These are phyloP conservation scores for Sorex fumeus DNA, from an alignment of 2,113 vertebrate genomes.

Conservation along the genomic window DNA sequence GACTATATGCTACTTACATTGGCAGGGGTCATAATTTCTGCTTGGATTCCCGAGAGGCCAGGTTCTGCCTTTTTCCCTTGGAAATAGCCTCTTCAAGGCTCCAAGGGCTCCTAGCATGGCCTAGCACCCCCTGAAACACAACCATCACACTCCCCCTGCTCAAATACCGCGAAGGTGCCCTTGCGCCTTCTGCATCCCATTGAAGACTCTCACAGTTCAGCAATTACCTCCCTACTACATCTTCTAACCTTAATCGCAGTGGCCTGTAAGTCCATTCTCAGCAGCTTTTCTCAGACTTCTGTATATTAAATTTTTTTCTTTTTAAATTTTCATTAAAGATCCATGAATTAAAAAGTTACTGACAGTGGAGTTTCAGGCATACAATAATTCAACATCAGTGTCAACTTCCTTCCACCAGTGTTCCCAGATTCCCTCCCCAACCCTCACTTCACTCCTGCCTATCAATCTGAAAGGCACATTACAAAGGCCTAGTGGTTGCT, in stretches of 20 bases:
- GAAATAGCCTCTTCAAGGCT: background rate
- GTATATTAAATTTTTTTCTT: too few relatives aligned
- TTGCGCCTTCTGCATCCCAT: background rate
- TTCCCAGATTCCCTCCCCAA: too few relatives aligned
- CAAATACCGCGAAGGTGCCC: too few relatives aligned
- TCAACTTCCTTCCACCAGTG: too few relatives aligned
- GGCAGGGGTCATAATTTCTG: background rate
- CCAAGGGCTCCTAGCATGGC: background rate
- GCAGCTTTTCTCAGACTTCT: conserved; percentile 5
- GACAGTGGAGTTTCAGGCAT: too few relatives aligned
- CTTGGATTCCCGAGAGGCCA: background rate
- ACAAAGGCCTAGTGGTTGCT: too few relatives aligned
- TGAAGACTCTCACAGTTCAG: background rate
- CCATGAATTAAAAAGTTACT: too few relatives aligned
- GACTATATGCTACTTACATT: background rate
- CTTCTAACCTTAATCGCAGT: background rate
- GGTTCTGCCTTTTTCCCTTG: background rate
- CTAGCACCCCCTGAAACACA: background rate
- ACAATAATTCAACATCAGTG: too few relatives aligned
- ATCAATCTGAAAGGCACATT: too few relatives aligned
- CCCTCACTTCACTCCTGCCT: too few relatives aligned
- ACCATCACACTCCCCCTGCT: background rate
- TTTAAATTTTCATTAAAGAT: too few relatives aligned
- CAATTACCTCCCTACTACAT: background rate
- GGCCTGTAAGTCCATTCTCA: background rate